phyloP scores from a whole-genome alignment of 2,797 vertebrate genomes.

The Sylvilagus floridanus region DNA sequence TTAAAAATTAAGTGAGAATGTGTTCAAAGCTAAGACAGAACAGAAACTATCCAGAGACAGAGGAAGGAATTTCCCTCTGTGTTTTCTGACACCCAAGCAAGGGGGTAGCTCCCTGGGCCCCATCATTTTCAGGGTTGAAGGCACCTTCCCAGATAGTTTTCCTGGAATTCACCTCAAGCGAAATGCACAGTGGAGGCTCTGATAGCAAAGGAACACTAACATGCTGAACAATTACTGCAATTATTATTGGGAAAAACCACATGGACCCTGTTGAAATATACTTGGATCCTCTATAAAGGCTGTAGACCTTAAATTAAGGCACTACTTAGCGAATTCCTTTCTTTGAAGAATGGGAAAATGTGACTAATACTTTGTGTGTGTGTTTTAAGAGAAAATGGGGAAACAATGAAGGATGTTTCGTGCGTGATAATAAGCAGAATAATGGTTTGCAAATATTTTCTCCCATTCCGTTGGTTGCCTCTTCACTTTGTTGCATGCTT shows the following conservation, averaged over 20 bases:
- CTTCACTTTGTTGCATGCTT: too few relatives aligned
- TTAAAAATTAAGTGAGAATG: not conserved
- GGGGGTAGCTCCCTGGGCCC: not conserved
- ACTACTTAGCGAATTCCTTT: not conserved
- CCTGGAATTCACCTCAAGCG: slow-evolving; percentile 1
- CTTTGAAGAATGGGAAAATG: not conserved
- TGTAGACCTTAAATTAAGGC: not conserved
- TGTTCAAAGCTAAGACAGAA: not conserved
- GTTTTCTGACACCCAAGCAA: not conserved
- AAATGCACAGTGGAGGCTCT: not conserved
- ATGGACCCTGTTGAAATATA: not conserved
- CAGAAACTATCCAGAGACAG: not conserved
- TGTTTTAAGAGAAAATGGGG: slow-evolving; percentile 4
- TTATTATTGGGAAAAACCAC: not conserved
- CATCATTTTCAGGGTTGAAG: not conserved
- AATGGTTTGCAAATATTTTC: not conserved
- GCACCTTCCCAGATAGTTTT: not conserved
- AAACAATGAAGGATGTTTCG: not conserved
- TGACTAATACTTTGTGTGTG: not conserved
- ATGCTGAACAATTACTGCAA: not conserved
- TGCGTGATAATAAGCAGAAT: not conserved
- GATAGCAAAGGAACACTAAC: not conserved
- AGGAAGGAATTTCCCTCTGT: not conserved
- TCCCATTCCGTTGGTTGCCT: too few relatives aligned
- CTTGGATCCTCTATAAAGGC: not conserved